Evolutionary conservation across 1,140 invertebrate species (phyloP), one percentile per base, ranked within the genome.

Genomic region (Drosophila orosa): DNA sequence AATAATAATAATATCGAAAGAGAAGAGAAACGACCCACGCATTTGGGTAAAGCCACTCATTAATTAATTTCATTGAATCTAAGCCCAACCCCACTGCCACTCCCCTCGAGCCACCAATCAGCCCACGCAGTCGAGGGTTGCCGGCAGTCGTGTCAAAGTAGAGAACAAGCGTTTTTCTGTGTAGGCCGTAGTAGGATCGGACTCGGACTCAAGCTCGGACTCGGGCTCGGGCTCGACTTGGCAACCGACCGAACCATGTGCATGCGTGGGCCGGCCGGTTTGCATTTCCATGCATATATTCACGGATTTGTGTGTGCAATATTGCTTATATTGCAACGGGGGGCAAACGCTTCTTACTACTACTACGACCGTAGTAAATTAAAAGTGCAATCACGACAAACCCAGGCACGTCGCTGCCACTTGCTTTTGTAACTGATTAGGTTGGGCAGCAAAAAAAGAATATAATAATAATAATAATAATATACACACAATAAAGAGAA

Each of bases 41-140:
- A 33, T 56, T 17, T 29, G 33, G 40, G 50, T n/a, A 25, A 55
- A 31, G 39, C 47, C 31, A 71, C 37, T 71, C 40, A 71, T 71
- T 83, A 83, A 84, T 85, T 84, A 80, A 80, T 85, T 85, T 85
- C 62, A 84, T 85, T 84, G 80, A 79, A 76, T 84, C 61, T 60
- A 72, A 61, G 62, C 62, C 50, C 40, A 52, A 27, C 50, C 37
- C 33, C 50, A 31, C 47, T 58, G 48, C 48, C 48, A 33, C 59
- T 39, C 60, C 48, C 48, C 29, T 17, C 17, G 13, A n/a, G 12
- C 58, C 12, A 13, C 40, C 33, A 68, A 56, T 10, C 15, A 25
- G 45, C 25, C 48, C 48, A 50, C 56, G 40, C 61, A 48, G 48
- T 37, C 48, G 52, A 55, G 63, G 47, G 25, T 56, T 27, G 31